These are phyloP conservation scores for Botrylloides violaceus DNA, from an alignment of 23 tunicate genomes.

Conservation along the genomic window DNA sequence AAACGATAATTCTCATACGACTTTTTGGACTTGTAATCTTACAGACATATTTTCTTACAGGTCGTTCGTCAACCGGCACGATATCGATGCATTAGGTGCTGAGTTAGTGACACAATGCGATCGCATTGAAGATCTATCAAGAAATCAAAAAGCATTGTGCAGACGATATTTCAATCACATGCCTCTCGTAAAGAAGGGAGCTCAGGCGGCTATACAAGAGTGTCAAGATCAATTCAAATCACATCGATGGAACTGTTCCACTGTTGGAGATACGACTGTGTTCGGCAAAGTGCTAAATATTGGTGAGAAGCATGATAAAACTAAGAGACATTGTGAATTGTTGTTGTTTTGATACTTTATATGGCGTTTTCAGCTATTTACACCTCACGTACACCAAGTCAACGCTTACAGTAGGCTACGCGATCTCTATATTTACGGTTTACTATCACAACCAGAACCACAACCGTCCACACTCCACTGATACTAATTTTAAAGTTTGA, in stretches of 20 bases:
- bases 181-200: constrained; percentile 63
- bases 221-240: constrained; percentile 56
- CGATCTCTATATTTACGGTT: too few relatives aligned
- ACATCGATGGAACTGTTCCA: constrained; percentile 86
- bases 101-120: constrained; percentile 10
- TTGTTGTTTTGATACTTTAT: too few relatives aligned
- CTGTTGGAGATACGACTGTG: constrained; percentile 52
- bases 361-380: too few relatives aligned
- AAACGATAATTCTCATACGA: too few relatives aligned
- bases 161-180: constrained; percentile 45
- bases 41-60: background rate
- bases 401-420: too few relatives aligned
- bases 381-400: too few relatives aligned
- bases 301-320: too few relatives aligned
- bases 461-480: too few relatives aligned
- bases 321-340: too few relatives aligned
- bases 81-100: background rate
- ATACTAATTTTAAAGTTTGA: too few relatives aligned
- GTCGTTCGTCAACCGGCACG: background rate
- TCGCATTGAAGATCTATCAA: constrained; percentile 14
- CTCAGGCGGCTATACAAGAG: constrained; percentile 58
- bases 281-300: constrained; percentile 73
- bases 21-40: too few relatives aligned
- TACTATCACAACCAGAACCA: too few relatives aligned
- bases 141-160: constrained; percentile 64